Conservation (phyloP, 2,797 vertebrate species). For the Cyclopterus lumpus region DNA sequence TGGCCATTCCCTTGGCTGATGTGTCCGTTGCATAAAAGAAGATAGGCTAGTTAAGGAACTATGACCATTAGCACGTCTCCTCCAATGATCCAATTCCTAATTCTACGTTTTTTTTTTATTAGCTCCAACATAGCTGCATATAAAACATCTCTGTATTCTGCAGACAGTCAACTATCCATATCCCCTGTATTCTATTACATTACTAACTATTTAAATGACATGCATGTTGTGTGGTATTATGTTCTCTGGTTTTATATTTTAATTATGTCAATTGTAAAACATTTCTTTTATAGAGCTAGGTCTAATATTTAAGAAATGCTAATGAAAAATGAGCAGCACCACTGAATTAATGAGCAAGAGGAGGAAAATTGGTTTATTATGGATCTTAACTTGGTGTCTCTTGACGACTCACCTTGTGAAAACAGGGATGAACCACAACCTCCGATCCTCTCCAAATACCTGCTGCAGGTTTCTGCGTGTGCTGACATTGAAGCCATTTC, state of each 20-base stretch:
- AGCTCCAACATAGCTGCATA: background rate
- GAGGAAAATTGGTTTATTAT: background rate
- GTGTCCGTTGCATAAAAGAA: conserved; percentile 41
- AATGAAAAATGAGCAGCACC: background rate
- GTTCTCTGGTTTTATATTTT: background rate
- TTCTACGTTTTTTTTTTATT: conserved; percentile 18
- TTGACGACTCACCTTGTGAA: conserved; percentile 87
- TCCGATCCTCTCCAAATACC: conserved; percentile 93
- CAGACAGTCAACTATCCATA: background rate
- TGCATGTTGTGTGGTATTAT: background rate
- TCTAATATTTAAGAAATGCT: background rate
- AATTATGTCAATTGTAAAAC: background rate
- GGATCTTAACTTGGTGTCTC: background rate
- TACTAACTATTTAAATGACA: background rate
- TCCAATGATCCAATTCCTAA: conserved; percentile 11
- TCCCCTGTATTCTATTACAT: background rate
- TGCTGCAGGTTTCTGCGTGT: conserved; percentile 91
- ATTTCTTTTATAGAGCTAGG: background rate
- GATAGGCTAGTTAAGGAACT: conserved; percentile 33
- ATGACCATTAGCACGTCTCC: background rate
- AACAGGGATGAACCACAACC: conserved; percentile 93
- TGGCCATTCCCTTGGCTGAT: conserved; percentile 94
- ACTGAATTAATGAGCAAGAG: background rate
- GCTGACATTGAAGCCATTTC: conserved; percentile 95
- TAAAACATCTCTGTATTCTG: conserved; percentile 14